Percentiles rank a stretch among this genome's conserved stretches.
These are phyloP conservation scores for Podargus strigoides DNA, from an alignment of 2,797 vertebrate species.

Conservation along the genomic window DNA sequence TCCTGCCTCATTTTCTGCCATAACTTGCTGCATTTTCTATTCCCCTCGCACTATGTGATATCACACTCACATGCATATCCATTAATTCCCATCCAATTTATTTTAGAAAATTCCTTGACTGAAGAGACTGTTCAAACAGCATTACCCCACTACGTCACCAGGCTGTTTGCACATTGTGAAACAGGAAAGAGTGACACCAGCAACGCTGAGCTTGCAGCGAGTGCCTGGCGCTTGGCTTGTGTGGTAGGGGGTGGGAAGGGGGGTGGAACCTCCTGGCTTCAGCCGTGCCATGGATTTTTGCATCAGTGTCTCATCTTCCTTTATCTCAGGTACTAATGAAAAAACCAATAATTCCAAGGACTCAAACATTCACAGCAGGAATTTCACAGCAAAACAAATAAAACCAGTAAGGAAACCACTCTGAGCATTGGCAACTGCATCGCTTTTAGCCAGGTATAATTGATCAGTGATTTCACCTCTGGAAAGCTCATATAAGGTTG, in stretches of 20 bases:
- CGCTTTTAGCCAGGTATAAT: neutral
- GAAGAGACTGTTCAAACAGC: neutral
- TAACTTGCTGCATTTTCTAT: neutral
- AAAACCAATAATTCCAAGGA: neutral
- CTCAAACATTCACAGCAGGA: neutral
- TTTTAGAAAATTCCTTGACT: slow-evolving; percentile 14
- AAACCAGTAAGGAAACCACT: neutral
- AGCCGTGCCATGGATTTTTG: neutral
- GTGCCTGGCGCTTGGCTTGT: neutral
- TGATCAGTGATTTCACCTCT: neutral
- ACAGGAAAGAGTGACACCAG: neutral
- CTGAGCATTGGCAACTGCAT: neutral
- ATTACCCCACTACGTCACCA: accelerated
- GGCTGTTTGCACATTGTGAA: slow-evolving; percentile 41
- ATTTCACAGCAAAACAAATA: neutral
- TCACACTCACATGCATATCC: neutral
- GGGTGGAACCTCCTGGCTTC: slow-evolving; percentile 12
- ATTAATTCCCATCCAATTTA: neutral
- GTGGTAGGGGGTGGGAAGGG: neutral
- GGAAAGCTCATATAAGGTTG: neutral
- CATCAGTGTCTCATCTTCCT: neutral
- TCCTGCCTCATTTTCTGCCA: neutral
- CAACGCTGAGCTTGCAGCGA: neutral
- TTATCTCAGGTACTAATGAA: neutral
- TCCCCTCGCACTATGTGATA: neutral